Evolutionary conservation across 2,888 invertebrate genomes (phyloP), one percentile per base, ranked within the genome.

Genomic region (Hyalella azteca): DNA sequence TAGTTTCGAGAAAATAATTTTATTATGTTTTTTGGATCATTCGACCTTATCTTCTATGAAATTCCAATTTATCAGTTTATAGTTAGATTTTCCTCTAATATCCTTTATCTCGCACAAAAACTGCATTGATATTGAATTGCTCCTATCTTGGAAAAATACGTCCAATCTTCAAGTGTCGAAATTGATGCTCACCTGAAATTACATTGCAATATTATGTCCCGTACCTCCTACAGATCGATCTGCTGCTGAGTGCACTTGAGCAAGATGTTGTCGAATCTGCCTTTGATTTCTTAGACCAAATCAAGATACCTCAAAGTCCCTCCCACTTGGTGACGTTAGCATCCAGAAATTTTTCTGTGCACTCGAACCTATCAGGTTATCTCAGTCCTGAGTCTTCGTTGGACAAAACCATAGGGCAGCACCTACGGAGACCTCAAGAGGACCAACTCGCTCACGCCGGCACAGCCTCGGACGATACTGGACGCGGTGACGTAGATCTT

Each of bases 201-300:
- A n/a, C n/a, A n/a, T n/a, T n/a, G n/a, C 49, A 4, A 4, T 49
- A 3, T 49, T 4, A 49, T 22, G 7, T 22, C 26, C 29, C 11
- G 22, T 54, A 29, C 29, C 9, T 66, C 36, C 19, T 86, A 3
- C 86, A 90, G 90, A 93, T 95, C 0, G 91, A 79, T 22, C 77
- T 81, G 4, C 73, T 83, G 22, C 50, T 83, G 48, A 80, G 81
- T n/a, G 73, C 82, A 26, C 78, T 85, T 15, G 95, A 96, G 87
- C 93, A 94, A 0, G 92, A 92, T 11, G 89, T 95, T 49, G 93
- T 96, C 0, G 95, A 96, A 87, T 95, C 96, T 87, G 94, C 95
- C 0, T 90, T 96, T 66, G 92, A 92, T 13, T 94, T 93, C 86
- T 91, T 96, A 73, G 95, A 95, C 86, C 92, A 93, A 87, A 92